Conservation (phyloP, 2,888 invertebrate genomes). For the Calliopum simillimum region DNA sequence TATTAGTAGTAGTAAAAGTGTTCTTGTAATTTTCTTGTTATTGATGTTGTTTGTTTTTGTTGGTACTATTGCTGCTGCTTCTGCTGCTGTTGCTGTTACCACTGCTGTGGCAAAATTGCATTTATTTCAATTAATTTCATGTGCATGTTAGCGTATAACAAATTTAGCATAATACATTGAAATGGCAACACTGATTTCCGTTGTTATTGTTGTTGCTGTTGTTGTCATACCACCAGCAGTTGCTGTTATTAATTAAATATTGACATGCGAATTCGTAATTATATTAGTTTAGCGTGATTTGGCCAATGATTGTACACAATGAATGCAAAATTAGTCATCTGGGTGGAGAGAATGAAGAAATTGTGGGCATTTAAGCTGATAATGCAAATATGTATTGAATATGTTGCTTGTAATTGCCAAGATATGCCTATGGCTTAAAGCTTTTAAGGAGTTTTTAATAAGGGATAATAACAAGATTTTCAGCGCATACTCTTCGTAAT, state of each 20-base stretch:
- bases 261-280: constrained; percentile 30
- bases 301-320: neutral
- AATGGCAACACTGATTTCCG: neutral
- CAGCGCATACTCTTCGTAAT: too few relatives aligned
- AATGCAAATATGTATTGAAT: too few relatives aligned
- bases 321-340: neutral
- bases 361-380: too few relatives aligned
- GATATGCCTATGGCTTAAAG: too few relatives aligned
- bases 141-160: neutral
- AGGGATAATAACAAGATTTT: too few relatives aligned
- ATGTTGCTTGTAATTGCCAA: too few relatives aligned
- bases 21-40: too few relatives aligned
- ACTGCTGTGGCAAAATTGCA: neutral
- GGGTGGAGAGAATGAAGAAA: neutral
- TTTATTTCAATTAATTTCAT: constrained; percentile 10
- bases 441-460: too few relatives aligned
- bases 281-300: constrained; percentile 14
- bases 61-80: too few relatives aligned
- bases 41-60: neutral
- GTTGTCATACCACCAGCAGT: neutral
- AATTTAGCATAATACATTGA: neutral
- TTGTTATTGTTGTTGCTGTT: neutral
- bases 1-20: too few relatives aligned
- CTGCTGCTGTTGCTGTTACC: too few relatives aligned
- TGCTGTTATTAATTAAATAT: constrained; percentile 31